A percentile compares a stretch with the other conserved stretches of the same genome.
phyloP scores from a whole-genome alignment of 2,797 vertebrate species.

The Lagocephalus sceleratus region DNA sequence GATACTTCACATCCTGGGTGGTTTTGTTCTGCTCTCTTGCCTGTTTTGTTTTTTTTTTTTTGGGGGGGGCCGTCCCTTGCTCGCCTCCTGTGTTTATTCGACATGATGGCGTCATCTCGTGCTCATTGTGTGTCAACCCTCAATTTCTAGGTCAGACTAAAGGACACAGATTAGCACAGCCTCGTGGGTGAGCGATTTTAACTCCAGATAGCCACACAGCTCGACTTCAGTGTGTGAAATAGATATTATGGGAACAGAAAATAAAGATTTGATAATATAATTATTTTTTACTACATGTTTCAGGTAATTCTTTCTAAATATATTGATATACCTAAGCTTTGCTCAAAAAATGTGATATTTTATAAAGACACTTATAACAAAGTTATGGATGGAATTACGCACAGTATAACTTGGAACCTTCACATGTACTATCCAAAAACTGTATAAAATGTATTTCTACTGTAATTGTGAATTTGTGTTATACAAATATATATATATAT shows the following conservation, averaged over 20 bases:
- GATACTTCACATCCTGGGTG: constrained; percentile 24
- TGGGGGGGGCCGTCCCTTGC: constrained; percentile 9
- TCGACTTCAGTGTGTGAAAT: constrained; percentile 64
- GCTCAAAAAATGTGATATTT: constrained; percentile 92
- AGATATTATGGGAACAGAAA: constrained; percentile 71
- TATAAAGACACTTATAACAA: constrained; percentile 82
- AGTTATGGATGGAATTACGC: constrained; percentile 76
- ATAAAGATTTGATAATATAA: constrained; percentile 80
- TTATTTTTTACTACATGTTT: constrained; percentile 85
- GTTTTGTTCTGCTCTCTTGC: constrained; percentile 45
- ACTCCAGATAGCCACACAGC: constrained; percentile 36
- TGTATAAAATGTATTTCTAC: constrained; percentile 94
- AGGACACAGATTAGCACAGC: constrained; percentile 57
- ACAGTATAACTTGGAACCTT: constrained; percentile 73
- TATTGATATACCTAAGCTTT: constrained; percentile 89
- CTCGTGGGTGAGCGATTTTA: constrained; percentile 39
- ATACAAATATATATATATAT: constrained; percentile 85
- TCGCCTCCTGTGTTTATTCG: constrained; percentile 44
- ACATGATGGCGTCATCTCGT: constrained; percentile 34
- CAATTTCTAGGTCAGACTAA: constrained; percentile 28
- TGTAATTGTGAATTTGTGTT: constrained; percentile 99
- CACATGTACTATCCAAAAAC: constrained; percentile 82
- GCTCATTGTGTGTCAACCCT: constrained; percentile 53
- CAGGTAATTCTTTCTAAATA: constrained; percentile 85
- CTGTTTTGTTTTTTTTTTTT: too few relatives aligned